Percentiles rank a stretch among this genome's conserved stretches.
Conservation (phyloP, 2,797 vertebrate species). For the Sebastes cheni region DNA sequence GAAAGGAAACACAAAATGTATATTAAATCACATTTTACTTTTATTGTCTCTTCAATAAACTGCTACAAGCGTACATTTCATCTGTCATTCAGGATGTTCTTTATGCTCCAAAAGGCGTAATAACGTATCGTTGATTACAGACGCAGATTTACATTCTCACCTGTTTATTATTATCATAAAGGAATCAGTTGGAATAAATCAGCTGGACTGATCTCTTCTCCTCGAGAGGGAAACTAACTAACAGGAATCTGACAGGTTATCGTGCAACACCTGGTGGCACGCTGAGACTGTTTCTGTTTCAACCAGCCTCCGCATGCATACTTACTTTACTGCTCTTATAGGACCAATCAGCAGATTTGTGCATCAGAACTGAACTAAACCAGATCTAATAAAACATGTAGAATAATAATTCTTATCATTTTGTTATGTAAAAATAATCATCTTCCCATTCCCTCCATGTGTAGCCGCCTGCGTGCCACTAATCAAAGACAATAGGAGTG, state of each 20-base stretch:
- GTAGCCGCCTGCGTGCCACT: neutral
- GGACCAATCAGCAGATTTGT: neutral
- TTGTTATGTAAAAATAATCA: no score
- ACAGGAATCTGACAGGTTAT: neutral
- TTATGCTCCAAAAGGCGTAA: slow-evolving; percentile 3
- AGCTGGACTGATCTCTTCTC: neutral
- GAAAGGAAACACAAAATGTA: neutral
- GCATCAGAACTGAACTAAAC: neutral
- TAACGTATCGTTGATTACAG: neutral
- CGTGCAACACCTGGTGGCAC: no score
- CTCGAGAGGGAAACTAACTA: neutral
- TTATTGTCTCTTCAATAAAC: slow-evolving; percentile 29
- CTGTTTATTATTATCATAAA: neutral
- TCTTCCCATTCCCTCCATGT: no score
- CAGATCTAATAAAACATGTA: neutral
- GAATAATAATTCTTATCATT: no score
- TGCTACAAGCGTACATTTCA: slow-evolving; percentile 37
- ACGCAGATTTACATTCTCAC: slow-evolving; percentile 32
- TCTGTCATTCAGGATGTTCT: slow-evolving; percentile 8
- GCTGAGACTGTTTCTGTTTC: no score
- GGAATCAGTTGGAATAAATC: neutral
- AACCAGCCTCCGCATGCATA: no score
- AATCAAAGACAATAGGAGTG: neutral
- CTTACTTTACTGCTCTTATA: neutral
- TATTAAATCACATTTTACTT: slow-evolving; percentile 25